Percentiles rank a stretch among this genome's conserved stretches.
phyloP scores from a whole-genome alignment of 2,888 invertebrate species.

The Choreutis nemorana region DNA sequence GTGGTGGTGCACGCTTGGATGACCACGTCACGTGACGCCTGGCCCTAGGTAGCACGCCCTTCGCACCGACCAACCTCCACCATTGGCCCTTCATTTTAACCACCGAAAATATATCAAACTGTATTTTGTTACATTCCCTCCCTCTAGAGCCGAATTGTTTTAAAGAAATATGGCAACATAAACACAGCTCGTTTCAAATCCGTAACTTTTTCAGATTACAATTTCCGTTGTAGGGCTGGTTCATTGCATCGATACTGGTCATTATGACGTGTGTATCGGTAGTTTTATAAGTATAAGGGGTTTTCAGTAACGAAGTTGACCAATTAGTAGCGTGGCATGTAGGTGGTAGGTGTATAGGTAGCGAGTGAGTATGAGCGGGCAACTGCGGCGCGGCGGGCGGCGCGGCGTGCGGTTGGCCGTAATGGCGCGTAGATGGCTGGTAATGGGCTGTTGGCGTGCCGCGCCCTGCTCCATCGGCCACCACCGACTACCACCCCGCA shows the following conservation, averaged over 20 bases:
- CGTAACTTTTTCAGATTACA: constrained; percentile 21
- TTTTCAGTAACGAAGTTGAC: constrained; percentile 52
- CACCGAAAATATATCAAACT: constrained; percentile 26
- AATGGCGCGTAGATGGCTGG: constrained; percentile 49
- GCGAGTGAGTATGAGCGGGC: too few relatives aligned
- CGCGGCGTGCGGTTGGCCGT: constrained; percentile 56
- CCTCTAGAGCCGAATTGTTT: too few relatives aligned
- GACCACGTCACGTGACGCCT: constrained; percentile 48
- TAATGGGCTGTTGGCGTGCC: constrained; percentile 62
- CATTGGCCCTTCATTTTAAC: constrained; percentile 27
- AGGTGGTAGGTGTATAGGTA: constrained; percentile 50
- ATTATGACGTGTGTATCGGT: constrained; percentile 34
- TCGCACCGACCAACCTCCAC: constrained; percentile 28
- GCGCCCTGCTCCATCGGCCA: constrained; percentile 48
- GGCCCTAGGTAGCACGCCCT: constrained; percentile 44
- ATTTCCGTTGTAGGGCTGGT: constrained; percentile 34
- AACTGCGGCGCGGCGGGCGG: constrained; percentile 35
- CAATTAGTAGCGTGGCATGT: constrained; percentile 60
- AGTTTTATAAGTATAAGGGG: constrained; percentile 39
- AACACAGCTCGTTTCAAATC: too few relatives aligned
- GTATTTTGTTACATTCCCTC: too few relatives aligned
- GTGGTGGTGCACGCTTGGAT: constrained; percentile 44
- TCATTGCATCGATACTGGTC: too few relatives aligned
- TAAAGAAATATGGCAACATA: too few relatives aligned
- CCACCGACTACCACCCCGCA: constrained; percentile 46